Evolutionary conservation across 64 coral and sea anemone genomes (phyloP).

Genomic region (Acropora tenuis): DNA sequence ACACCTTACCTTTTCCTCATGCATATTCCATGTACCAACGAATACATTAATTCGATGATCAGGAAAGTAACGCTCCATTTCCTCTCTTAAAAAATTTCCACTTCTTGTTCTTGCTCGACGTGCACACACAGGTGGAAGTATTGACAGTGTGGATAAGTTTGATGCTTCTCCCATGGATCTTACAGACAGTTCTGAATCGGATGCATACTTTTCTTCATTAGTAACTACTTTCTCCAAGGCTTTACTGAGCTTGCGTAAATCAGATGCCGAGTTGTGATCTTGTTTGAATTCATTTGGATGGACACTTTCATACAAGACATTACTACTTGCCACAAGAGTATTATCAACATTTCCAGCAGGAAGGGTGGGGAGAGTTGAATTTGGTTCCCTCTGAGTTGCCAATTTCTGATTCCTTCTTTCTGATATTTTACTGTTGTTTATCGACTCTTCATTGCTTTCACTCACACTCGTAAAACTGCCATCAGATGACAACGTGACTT

Average conservation of each 20-base stretch:
- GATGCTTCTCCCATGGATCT: slow-evolving; percentile 52
- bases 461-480: slow-evolving; percentile 91
- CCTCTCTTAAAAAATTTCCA: slow-evolving; percentile 91
- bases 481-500: slow-evolving; percentile 24
- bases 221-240: background rate
- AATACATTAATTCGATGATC: slow-evolving; percentile 82
- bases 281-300: background rate
- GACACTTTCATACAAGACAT: slow-evolving; percentile 62
- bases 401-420: slow-evolving; percentile 28
- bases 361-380: slow-evolving; percentile 79
- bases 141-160: background rate
- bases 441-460: slow-evolving; percentile 51
- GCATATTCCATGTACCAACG: slow-evolving; percentile 99
- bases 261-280: slow-evolving; percentile 63
- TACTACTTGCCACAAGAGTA: slow-evolving; percentile 4
- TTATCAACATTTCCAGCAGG: slow-evolving; percentile 35
- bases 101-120: slow-evolving; percentile 78
- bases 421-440: slow-evolving; percentile 15
- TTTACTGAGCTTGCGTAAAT: slow-evolving; percentile 52
- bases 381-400: slow-evolving; percentile 44
- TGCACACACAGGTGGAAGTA: slow-evolving; percentile 71
- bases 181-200: slow-evolving; percentile 69
- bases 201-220: slow-evolving; percentile 56
- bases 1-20: slow-evolving; percentile 93
- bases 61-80: slow-evolving; percentile 93